A percentile compares a stretch with the other conserved stretches of the same genome.
Evolutionary conservation across 2,797 vertebrate genomes (phyloP).

Genomic region (Argyrosomus regius): DNA sequence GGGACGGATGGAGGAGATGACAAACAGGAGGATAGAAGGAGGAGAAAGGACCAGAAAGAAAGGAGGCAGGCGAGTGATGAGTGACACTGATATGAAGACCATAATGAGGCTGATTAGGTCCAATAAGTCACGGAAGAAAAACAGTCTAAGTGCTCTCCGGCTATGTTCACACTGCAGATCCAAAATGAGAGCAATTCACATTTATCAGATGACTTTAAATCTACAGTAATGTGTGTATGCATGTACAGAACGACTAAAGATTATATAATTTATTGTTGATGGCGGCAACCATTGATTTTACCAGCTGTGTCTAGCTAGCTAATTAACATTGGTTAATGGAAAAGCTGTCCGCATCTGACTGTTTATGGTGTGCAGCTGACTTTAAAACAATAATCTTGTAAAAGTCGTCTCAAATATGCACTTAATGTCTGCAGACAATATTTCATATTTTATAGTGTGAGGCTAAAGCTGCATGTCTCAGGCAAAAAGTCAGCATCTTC

Average conservation of each 20-base stretch:
- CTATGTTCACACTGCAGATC: neutral
- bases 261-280: neutral
- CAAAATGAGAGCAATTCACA: neutral
- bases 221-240: no score
- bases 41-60: slow-evolving; percentile 1
- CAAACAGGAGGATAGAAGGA: neutral
- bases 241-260: neutral
- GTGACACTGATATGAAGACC: slow-evolving; percentile 18
- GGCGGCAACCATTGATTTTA: neutral
- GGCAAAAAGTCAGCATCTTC: neutral
- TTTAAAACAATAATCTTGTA: neutral
- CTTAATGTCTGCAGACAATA: neutral
- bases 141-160: neutral
- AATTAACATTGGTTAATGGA: no score
- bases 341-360: neutral
- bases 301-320: neutral
- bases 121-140: slow-evolving; percentile 26
- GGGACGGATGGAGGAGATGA: slow-evolving; percentile 1
- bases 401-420: neutral
- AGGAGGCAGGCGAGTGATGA: neutral
- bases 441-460: neutral
- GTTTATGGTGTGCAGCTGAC: no score
- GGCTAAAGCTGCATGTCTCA: neutral
- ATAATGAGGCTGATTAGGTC: slow-evolving; percentile 14
- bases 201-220: neutral